Conservation (phyloP, 2,888 invertebrate species). For the Seira musarum region DNA sequence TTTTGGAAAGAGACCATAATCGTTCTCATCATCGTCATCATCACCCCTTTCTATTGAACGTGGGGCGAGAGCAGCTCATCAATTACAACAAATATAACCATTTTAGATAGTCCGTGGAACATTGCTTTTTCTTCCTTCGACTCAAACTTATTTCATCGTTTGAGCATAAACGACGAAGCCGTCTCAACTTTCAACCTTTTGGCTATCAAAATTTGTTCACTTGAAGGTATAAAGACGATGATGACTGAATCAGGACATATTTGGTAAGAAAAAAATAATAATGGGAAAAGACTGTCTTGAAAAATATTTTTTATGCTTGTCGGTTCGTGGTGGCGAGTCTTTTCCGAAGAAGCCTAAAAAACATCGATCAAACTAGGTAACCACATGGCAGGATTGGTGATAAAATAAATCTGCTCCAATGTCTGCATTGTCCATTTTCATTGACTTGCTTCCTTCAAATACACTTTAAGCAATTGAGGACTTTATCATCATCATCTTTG, state of each 20-base stretch:
- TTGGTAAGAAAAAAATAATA: conserved; percentile 45
- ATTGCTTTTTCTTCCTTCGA: background rate
- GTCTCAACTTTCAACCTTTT: conserved; percentile 49
- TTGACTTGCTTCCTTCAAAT: background rate
- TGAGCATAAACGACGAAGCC: conserved; percentile 7
- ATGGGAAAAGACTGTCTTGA: conserved; percentile 1
- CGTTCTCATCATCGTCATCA: conserved; percentile 30
- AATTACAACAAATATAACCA: conserved; percentile 51
- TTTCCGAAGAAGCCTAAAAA: conserved; percentile 1
- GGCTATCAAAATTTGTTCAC: conserved; percentile 45
- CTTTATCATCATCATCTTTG: background rate
- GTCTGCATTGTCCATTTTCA: background rate
- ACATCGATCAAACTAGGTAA: background rate
- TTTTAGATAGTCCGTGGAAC: conserved; percentile 17
- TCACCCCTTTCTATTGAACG: conserved; percentile 3
- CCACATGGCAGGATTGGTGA: background rate
- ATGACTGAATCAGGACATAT: conserved; percentile 59
- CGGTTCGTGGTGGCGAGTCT: background rate
- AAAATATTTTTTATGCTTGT: conserved; percentile 6
- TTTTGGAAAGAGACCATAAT: conserved; percentile 34
- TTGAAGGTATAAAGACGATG: conserved; percentile 38
- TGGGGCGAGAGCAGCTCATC: conserved; percentile 48
- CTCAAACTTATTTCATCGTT: background rate
- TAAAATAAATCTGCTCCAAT: conserved; percentile 3
- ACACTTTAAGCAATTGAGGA: background rate